These are phyloP conservation scores for Taeniopygia guttata DNA, from an alignment of 2,797 vertebrate species.

Conservation along the genomic window DNA sequence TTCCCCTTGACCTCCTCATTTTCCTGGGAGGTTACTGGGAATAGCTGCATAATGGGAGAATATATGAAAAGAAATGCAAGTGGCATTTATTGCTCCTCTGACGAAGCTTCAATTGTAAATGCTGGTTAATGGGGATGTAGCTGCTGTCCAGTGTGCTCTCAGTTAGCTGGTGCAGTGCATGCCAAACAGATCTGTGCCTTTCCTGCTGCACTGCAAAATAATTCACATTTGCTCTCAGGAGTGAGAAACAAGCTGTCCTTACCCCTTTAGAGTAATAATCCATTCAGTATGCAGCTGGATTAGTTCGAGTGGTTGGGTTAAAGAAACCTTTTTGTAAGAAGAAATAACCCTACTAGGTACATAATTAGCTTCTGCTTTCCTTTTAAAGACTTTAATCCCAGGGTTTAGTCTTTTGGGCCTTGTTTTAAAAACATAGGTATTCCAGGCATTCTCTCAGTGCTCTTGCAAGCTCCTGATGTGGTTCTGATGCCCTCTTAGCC, in stretches of 20 bases:
- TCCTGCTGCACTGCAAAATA: background rate
- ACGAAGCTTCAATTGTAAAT: conserved; percentile 26
- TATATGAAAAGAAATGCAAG: background rate
- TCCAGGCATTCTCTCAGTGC: background rate
- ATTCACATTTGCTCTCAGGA: background rate
- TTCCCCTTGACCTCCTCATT: conserved; percentile 31
- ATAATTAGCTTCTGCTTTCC: background rate
- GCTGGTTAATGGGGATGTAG: conserved; percentile 19
- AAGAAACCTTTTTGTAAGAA: background rate
- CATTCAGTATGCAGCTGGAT: background rate
- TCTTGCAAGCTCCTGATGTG: background rate
- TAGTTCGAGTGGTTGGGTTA: background rate
- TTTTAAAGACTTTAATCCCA: background rate
- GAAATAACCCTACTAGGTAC: background rate
- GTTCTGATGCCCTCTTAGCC: background rate
- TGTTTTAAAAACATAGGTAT: background rate
- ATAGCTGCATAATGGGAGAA: background rate
- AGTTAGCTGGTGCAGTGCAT: background rate
- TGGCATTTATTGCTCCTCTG: conserved; percentile 21
- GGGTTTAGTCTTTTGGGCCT: background rate
- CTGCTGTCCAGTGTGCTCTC: background rate
- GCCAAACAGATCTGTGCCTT: background rate
- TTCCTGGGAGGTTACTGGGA: conserved; percentile 7
- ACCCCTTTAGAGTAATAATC: background rate
- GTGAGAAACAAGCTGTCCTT: background rate